Evolutionary conservation across 1,140 invertebrate species (phyloP).

Genomic region (Conus betulinus): DNA sequence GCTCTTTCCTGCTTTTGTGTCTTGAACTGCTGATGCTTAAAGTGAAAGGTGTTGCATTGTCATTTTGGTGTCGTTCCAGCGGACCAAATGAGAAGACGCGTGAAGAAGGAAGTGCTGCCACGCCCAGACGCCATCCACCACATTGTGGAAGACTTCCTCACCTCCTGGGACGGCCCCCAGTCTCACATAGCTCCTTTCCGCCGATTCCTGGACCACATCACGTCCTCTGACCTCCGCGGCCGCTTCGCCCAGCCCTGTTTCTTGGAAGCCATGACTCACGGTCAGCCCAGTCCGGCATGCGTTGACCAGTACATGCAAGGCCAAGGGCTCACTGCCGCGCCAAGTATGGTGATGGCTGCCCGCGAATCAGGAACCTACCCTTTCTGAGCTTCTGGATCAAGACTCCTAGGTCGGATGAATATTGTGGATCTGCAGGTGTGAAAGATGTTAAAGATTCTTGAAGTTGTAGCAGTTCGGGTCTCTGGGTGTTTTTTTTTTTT

Average conservation of each 20-base stretch:
- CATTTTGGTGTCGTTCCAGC: constrained; percentile 55
- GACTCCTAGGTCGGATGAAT: neutral
- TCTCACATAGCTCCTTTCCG: constrained; percentile 75
- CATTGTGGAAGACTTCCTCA: constrained; percentile 77
- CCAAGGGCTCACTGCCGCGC: constrained; percentile 53
- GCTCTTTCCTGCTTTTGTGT: too few relatives aligned
- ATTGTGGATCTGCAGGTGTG: neutral
- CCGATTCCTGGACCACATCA: constrained; percentile 72
- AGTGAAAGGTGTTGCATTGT: too few relatives aligned
- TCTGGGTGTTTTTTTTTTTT: neutral
- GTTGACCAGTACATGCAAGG: constrained; percentile 61
- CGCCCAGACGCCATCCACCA: constrained; percentile 74
- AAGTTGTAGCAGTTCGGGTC: neutral
- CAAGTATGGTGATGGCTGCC: constrained; percentile 11
- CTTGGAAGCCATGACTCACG: constrained; percentile 65
- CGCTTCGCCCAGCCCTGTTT: constrained; percentile 73
- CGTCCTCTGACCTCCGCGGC: constrained; percentile 68
- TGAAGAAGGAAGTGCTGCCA: constrained; percentile 64
- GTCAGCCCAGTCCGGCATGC: constrained; percentile 64
- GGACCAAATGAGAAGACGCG: constrained; percentile 62
- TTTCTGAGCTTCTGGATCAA: neutral
- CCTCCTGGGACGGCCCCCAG: constrained; percentile 73
- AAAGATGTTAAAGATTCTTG: neutral
- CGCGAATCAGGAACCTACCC: neutral
- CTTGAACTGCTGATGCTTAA: too few relatives aligned